phyloP scores from a whole-genome alignment of 2,888 invertebrate genomes.

The Aleiodes testaceus region DNA sequence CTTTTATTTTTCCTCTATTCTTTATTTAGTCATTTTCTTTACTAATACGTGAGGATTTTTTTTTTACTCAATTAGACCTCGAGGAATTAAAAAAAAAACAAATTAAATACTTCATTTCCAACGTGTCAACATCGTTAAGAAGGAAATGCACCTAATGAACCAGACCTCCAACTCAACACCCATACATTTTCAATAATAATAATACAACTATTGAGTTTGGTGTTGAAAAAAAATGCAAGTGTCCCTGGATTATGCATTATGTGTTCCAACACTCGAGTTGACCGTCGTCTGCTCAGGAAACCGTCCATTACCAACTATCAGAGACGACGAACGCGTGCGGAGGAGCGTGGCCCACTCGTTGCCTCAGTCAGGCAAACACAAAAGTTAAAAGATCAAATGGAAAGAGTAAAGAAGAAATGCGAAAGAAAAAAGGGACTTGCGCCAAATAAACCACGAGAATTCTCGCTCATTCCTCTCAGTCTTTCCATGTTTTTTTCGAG shows the following conservation, averaged over 20 bases:
- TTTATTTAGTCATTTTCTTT: not conserved
- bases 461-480: not conserved
- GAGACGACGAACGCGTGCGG: constrained; percentile 53
- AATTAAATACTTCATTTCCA: constrained; percentile 23
- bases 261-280: constrained; percentile 14
- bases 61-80: constrained; percentile 14
- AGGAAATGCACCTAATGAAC: constrained; percentile 48
- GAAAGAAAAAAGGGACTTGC: not conserved
- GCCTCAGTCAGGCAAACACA: constrained; percentile 12
- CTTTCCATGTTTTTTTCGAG: too few relatives aligned
- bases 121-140: constrained; percentile 32
- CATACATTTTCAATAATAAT: too few relatives aligned
- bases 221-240: not conserved
- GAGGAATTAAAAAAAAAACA: constrained; percentile 53
- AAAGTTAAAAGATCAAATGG: constrained; percentile 9
- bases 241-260: constrained; percentile 8
- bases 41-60: constrained; percentile 33
- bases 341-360: constrained; percentile 46
- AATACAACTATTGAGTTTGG: too few relatives aligned
- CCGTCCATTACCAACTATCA: constrained; percentile 67
- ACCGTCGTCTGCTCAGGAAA: constrained; percentile 64
- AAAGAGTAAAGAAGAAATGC: constrained; percentile 1
- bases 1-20: not conserved
- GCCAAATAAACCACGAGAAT: not conserved
- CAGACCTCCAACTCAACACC: constrained; percentile 41